Evolutionary conservation across 2,888 invertebrate species (phyloP).

Genomic region (Meteorus colon): DNA sequence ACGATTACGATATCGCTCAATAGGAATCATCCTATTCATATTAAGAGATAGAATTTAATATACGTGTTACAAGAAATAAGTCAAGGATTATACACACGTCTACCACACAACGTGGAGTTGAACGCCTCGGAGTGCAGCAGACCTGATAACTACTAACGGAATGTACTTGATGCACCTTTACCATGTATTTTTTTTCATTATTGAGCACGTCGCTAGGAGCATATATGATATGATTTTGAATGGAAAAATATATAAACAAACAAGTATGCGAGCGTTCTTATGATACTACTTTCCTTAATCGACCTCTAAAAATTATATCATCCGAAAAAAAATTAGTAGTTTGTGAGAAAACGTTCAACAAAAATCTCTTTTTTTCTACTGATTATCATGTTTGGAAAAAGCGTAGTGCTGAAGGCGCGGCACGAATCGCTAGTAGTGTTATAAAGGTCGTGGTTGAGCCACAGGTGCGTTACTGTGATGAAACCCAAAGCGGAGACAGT

Average conservation of each 20-base stretch:
- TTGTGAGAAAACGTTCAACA: not conserved
- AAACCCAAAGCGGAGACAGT: not conserved
- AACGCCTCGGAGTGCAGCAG: slow-evolving; percentile 69
- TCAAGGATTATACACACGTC: not conserved
- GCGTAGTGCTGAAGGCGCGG: not conserved
- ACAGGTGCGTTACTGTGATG: not conserved
- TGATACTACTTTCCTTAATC: not conserved
- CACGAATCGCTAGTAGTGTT: not conserved
- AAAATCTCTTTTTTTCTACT: not conserved
- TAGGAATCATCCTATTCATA: not conserved
- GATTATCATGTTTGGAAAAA: not conserved
- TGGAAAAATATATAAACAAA: not conserved
- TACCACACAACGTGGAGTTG: slow-evolving; percentile 60
- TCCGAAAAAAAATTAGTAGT: too few species aligned
- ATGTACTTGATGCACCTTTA: slow-evolving; percentile 50
- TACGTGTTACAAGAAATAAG: not conserved
- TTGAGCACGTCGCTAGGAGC: slow-evolving; percentile 19
- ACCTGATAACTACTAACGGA: slow-evolving; percentile 69
- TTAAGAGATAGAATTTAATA: not conserved
- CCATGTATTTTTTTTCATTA: slow-evolving; percentile 31
- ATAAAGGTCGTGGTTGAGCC: slow-evolving; percentile 19
- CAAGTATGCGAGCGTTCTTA: not conserved
- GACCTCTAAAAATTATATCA: too few species aligned
- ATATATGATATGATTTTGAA: not conserved
- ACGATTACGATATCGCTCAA: not conserved